Evolutionary conservation across 2,113 vertebrate genomes (phyloP), one percentile per base, ranked within the genome.

Genomic region (Hippocampus mohnikei): DNA sequence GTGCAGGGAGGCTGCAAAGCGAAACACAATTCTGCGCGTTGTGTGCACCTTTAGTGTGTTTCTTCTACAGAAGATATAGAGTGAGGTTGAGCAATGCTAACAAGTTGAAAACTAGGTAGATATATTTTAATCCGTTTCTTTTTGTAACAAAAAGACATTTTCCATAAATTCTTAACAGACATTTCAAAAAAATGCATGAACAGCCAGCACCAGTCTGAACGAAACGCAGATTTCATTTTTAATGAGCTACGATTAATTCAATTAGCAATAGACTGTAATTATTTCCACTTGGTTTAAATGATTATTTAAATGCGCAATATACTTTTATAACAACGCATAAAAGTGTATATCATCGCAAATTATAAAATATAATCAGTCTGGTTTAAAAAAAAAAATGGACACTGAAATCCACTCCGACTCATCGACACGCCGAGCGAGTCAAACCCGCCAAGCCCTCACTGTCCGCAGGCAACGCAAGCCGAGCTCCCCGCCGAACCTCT

Each of bases 1-100:
- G 5, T 37, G 44, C 65, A 13, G 13, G 76, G 72, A 75, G 69
- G 78, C 79, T 84, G 83, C 78, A 78, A 77, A 80, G 72, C 75
- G 81, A n/a, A 46, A 46, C n/a, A 65, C 63, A 25, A 65, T 42
- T 63, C 9, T 25, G 63, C 63, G 10, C 21, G 40, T 64, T 64
- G 40, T 64, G 40, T 25, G 23, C 62, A 42, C 58, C 2, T 60
- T 33, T 15, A 60, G 58, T 60, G 15, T 18, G 27, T 33, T 18
- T 33, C 18, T 29, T 60, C 12, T 42, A 5, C 18, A 61, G 21
- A 33, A 18, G 18, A 37, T 8, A 37, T 16, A 18, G 16, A 2
- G 23, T 48, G 48, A 7, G 18, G 48, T 21, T 9, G 7, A 9
- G 58, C 5, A 64, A 42, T 23, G 62, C 40, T 23, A 64, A 44